phyloP scores from a whole-genome alignment of 2,797 vertebrate genomes.

The Hipposideros larvatus region DNA sequence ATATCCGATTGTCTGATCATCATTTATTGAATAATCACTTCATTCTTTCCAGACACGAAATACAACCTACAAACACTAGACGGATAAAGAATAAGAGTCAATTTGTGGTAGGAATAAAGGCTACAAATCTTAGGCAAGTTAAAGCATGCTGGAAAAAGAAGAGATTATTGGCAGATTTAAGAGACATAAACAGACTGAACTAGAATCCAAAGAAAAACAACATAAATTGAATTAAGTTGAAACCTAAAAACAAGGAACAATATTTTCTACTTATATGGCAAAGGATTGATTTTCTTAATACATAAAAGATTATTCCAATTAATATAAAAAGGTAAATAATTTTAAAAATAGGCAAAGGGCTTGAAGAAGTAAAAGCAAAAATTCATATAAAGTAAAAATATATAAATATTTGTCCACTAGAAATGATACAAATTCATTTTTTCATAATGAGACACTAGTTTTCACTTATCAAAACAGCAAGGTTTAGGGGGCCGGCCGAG shows the following conservation, averaged over 20 bases:
- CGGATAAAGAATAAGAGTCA: neutral
- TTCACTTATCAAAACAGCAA: slow-evolving; percentile 27
- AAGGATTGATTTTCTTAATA: slow-evolving; percentile 20
- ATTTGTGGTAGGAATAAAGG: neutral
- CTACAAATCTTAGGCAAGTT: neutral
- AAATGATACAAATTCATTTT: slow-evolving; percentile 19
- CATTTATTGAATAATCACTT: neutral
- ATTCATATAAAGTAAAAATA: neutral
- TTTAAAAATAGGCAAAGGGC: neutral
- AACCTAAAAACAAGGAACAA: neutral
- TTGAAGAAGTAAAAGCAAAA: slow-evolving; percentile 5
- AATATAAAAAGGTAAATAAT: neutral
- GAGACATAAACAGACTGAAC: neutral
- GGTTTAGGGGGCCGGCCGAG: no score
- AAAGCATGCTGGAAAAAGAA: neutral
- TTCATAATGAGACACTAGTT: neutral
- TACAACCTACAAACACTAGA: neutral
- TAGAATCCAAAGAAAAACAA: neutral
- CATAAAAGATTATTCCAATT: neutral
- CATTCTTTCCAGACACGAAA: slow-evolving; percentile 11
- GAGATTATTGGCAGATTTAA: neutral
- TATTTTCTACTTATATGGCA: slow-evolving; percentile 9
- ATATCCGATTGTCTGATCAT: neutral
- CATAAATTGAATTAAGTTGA: neutral
- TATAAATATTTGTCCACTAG: neutral